These are phyloP conservation scores for Dolichallabes microphthalmus DNA, from an alignment of 2,113 vertebrate species.

Conservation along the genomic window DNA sequence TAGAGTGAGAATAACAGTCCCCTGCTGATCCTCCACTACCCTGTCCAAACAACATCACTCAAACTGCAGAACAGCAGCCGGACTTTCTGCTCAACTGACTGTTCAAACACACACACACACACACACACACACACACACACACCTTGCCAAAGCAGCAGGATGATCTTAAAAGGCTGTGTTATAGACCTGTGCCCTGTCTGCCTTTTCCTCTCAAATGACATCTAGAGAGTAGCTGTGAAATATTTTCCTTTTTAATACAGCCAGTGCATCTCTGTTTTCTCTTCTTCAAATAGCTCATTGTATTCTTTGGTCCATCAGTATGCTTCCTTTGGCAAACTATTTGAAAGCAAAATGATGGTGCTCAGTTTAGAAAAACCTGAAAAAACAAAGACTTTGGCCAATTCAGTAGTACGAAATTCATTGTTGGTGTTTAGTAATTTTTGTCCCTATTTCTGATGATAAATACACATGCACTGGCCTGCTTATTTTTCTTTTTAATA, in stretches of 20 bases:
- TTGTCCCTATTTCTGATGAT: background rate
- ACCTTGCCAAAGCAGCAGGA: conserved; percentile 5
- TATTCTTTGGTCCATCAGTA: background rate
- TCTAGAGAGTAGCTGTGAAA: conserved; percentile 18
- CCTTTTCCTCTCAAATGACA: conserved; percentile 22
- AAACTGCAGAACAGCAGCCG: conserved; percentile 14
- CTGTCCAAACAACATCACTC: conserved; percentile 47
- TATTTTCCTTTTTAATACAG: conserved; percentile 10
- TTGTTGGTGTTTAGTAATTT: background rate
- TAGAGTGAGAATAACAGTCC: conserved; percentile 43
- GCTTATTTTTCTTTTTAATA: conserved; percentile 40
- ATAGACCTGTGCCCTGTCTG: conserved; percentile 17
- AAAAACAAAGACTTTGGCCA: background rate
- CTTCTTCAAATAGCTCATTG: background rate
- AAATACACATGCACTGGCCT: background rate
- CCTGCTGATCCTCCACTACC: conserved; percentile 23
- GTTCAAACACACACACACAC: background rate
- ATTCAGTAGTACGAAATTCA: background rate
- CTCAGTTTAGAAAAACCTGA: background rate
- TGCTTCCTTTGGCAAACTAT: background rate
- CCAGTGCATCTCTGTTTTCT: background rate
- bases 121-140: background rate
- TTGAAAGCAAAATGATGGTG: background rate
- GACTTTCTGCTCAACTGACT: conserved; percentile 24
- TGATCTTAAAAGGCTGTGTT: conserved; percentile 17